phyloP scores from a whole-genome alignment of 2,888 invertebrate species.

The Xanthorhoe designata region DNA sequence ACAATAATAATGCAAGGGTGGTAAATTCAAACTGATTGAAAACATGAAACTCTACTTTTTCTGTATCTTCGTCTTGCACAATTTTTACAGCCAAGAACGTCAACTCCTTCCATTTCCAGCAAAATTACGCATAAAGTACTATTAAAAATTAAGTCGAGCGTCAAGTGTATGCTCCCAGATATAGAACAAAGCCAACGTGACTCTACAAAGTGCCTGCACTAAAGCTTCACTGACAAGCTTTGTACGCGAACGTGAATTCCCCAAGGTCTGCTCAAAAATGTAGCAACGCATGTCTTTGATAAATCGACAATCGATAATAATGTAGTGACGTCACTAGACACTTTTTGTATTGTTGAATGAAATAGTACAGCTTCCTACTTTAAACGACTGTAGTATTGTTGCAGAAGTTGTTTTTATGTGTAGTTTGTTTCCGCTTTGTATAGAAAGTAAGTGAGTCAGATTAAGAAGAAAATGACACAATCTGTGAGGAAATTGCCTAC shows the following conservation, averaged over 20 bases:
- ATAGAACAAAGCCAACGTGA: neutral
- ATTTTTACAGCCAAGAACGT: too few species aligned
- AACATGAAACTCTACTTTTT: too few species aligned
- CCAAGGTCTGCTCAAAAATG: conserved; percentile 75
- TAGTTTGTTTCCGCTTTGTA: conserved; percentile 6
- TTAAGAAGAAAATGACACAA: conserved; percentile 6
- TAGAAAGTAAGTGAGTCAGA: conserved; percentile 3
- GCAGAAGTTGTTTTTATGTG: neutral
- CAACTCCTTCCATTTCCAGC: too few species aligned
- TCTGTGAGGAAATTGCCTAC: neutral
- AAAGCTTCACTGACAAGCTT: conserved; percentile 25
- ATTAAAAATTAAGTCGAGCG: neutral
- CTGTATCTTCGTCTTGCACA: too few species aligned
- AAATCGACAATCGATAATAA: conserved; percentile 39
- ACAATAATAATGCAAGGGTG: too few species aligned
- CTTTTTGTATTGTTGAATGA: conserved; percentile 43
- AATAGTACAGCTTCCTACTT: conserved; percentile 37
- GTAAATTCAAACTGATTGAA: too few species aligned
- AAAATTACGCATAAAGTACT: too few species aligned
- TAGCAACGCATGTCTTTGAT: conserved; percentile 43
- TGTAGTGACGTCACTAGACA: conserved; percentile 39
- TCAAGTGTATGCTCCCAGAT: neutral
- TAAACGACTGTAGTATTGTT: neutral
- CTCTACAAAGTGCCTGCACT: neutral
- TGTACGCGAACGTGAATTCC: conserved; percentile 64